Conservation (phyloP, 2,888 invertebrate species). For the Cataglyphis rosenhaueri region DNA sequence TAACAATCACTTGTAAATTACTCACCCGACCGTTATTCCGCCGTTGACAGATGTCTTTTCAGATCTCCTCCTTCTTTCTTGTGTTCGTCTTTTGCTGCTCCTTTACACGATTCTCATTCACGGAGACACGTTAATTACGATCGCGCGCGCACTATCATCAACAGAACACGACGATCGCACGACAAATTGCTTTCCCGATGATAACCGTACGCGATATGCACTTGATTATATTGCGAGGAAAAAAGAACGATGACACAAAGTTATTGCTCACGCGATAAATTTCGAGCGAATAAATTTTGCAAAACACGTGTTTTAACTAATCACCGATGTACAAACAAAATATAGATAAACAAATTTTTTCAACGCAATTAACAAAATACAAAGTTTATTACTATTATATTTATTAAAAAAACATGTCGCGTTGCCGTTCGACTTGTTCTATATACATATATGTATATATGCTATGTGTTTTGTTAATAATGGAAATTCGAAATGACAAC, state of each 20-base stretch:
- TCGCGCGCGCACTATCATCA: slow-evolving; percentile 5
- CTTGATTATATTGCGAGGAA: neutral
- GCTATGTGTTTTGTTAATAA: too few species aligned
- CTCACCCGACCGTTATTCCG: neutral
- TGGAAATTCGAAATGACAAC: too few species aligned
- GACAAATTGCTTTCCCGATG: neutral
- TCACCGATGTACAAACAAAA: neutral
- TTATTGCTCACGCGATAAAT: neutral
- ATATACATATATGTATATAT: too few species aligned
- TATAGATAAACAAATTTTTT: neutral
- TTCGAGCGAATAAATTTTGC: neutral
- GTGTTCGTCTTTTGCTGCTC: neutral
- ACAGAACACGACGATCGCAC: neutral
- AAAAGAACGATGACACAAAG: neutral
- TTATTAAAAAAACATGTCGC: neutral
- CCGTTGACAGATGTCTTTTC: neutral
- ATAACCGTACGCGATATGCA: neutral
- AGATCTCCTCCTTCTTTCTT: neutral
- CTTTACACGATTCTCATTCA: neutral
- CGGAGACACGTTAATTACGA: neutral
- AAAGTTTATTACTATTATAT: neutral
- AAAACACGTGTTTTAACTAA: neutral
- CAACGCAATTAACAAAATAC: neutral
- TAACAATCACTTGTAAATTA: slow-evolving; percentile 4
- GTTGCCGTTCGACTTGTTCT: too few species aligned